Conservation (phyloP, 2,888 invertebrate genomes). For the Troides oblongomaculatus region DNA sequence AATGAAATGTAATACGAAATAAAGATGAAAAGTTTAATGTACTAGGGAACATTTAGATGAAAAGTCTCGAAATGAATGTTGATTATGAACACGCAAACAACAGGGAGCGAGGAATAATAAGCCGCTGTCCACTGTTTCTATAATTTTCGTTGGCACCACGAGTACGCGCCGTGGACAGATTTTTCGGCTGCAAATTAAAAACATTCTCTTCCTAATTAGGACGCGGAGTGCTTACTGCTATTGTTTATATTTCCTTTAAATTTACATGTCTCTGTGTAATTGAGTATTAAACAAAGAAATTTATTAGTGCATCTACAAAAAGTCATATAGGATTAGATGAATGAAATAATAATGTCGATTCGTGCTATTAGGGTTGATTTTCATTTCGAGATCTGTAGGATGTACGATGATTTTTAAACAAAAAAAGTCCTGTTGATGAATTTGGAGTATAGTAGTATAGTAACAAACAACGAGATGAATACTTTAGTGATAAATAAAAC, state of each 20-base stretch:
- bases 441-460: too few species aligned
- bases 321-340: too few species aligned
- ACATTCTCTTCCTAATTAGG: conserved; percentile 15
- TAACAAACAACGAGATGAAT: too few species aligned
- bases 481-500: too few species aligned
- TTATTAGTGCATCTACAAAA: too few species aligned
- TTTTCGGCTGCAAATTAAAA: conserved; percentile 19
- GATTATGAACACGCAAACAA: conserved; percentile 13
- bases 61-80: conserved; percentile 15
- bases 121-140: conserved; percentile 19
- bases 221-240: not conserved
- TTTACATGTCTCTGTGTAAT: not conserved
- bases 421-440: too few species aligned
- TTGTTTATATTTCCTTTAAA: not conserved
- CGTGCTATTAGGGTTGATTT: too few species aligned
- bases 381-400: too few species aligned
- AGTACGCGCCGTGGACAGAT: conserved; percentile 8
- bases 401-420: too few species aligned
- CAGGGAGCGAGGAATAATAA: conserved; percentile 12
- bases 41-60: not conserved
- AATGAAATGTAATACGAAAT: too few species aligned
- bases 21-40: too few species aligned
- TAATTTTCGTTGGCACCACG: not conserved
- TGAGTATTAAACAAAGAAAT: not conserved
- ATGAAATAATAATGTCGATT: too few species aligned